phyloP scores from a whole-genome alignment of 2,888 invertebrate species.

The Hypercompe scribonia region DNA sequence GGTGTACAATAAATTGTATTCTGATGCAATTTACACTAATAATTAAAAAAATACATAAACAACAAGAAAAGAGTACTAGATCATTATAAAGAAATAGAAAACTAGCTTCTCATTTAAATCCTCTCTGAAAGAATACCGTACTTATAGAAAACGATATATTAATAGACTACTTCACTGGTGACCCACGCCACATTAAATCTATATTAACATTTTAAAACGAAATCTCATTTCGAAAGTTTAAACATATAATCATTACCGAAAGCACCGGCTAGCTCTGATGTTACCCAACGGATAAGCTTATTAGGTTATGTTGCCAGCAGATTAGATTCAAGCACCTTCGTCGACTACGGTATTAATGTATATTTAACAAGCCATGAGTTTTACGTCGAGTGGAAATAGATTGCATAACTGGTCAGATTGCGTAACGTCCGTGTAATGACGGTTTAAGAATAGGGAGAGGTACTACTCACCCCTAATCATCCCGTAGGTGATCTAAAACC shows the following conservation, averaged over 20 bases:
- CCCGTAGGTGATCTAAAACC: no score
- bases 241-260: not conserved
- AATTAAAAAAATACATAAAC: no score
- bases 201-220: not conserved
- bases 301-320: constrained; percentile 56
- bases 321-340: constrained; percentile 55
- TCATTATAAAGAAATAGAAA: not conserved
- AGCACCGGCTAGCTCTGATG: constrained; percentile 23
- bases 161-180: not conserved
- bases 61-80: no score
- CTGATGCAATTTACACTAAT: no score
- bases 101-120: no score
- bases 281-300: constrained; percentile 49
- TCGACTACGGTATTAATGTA: constrained; percentile 32
- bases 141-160: not conserved
- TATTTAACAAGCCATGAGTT: constrained; percentile 18
- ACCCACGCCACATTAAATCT: not conserved
- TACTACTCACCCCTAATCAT: no score
- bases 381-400: not conserved
- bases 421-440: no score
- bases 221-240: not conserved
- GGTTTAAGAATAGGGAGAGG: no score
- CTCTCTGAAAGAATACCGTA: not conserved
- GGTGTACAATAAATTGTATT: no score
- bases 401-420: not conserved